Conservation (phyloP, 1,140 invertebrate genomes). For the Brachionus koreanus region DNA sequence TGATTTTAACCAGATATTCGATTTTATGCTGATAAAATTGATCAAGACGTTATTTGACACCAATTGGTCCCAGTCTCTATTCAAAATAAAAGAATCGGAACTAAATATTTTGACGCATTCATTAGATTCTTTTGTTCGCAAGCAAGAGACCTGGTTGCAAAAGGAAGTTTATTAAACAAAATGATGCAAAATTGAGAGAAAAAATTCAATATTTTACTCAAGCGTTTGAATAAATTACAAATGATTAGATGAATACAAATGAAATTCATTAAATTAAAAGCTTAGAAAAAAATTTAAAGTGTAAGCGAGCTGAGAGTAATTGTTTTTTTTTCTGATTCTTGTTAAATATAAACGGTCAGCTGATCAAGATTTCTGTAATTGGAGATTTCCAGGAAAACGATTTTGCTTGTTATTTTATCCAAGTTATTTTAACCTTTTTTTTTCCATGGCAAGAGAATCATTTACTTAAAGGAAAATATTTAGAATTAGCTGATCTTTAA, state of each 20-base stretch:
- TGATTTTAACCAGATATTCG: slow-evolving; percentile 28
- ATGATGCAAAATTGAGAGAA: slow-evolving; percentile 7
- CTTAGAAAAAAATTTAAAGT: neutral
- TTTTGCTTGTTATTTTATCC: neutral
- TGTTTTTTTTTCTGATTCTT: slow-evolving; percentile 24
- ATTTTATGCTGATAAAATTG: slow-evolving; percentile 2
- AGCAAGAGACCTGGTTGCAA: neutral
- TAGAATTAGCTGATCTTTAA: slow-evolving; percentile 33
- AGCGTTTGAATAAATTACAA: neutral
- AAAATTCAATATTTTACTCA: neutral
- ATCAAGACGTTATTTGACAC: neutral
- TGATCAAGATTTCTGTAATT: slow-evolving; percentile 30
- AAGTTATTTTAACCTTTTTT: slow-evolving; percentile 34
- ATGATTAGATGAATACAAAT: neutral
- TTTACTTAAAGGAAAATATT: slow-evolving; percentile 15
- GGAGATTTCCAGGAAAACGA: neutral
- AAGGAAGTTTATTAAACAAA: slow-evolving; percentile 6
- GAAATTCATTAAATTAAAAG: slow-evolving; percentile 15
- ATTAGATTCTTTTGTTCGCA: neutral
- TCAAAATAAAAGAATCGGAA: neutral
- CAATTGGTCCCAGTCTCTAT: neutral
- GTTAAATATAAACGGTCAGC: slow-evolving; percentile 17
- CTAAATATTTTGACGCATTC: neutral
- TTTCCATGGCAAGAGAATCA: neutral
- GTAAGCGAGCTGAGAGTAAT: neutral